Conservation (phyloP, 2,888 invertebrate species). For the Perithous albicinctus region DNA sequence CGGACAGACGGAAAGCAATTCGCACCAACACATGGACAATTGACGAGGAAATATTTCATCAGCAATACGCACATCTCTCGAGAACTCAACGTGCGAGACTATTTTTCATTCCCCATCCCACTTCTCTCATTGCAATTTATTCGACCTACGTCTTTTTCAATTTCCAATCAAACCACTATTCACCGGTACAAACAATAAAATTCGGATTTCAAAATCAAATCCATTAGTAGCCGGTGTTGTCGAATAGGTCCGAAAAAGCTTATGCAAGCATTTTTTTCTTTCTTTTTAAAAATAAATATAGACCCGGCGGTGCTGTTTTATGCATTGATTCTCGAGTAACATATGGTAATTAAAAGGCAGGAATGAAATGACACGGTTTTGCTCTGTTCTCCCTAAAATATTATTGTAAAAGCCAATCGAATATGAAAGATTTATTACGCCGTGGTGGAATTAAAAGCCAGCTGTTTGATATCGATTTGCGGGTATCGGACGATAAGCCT, state of each 20-base stretch:
- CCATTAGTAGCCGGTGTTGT: constrained; percentile 26
- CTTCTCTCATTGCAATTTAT: constrained; percentile 11
- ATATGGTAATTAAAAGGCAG: background rate
- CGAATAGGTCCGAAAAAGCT: background rate
- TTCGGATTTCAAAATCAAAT: constrained; percentile 39
- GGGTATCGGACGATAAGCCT: constrained; percentile 22
- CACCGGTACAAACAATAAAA: constrained; percentile 45
- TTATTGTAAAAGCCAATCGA: too few species aligned
- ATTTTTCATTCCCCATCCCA: constrained; percentile 32
- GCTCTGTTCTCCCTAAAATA: background rate
- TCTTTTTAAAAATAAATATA: background rate
- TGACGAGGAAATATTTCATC: constrained; percentile 41
- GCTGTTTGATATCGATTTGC: constrained; percentile 31
- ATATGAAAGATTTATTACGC: constrained; percentile 7
- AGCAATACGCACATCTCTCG: constrained; percentile 31
- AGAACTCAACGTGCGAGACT: constrained; percentile 34
- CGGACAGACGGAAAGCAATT: constrained; percentile 14
- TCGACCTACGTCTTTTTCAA: constrained; percentile 31
- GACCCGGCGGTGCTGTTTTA: background rate
- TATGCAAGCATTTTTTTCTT: background rate
- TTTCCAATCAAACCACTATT: constrained; percentile 49
- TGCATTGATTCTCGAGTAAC: constrained; percentile 4
- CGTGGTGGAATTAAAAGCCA: constrained; percentile 10
- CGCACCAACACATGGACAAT: constrained; percentile 34
- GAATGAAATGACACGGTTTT: background rate